Base-by-base conservation (phyloP, 2,888 invertebrate species). In the Branchellion lobata region DNA sequence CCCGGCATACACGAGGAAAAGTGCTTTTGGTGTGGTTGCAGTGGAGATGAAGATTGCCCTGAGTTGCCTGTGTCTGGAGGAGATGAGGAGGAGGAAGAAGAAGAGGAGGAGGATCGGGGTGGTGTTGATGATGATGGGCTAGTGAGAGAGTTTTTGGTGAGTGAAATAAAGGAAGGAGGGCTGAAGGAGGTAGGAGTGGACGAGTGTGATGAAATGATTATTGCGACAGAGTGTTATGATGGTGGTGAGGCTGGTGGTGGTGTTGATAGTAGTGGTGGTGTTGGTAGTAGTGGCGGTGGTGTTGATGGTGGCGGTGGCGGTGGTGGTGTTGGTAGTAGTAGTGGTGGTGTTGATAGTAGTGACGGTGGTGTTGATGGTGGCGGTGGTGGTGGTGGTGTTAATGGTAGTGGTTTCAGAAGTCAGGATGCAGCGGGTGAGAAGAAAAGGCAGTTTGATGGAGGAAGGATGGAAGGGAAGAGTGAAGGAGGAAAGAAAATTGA, bases 21-120 rank as follows among this genome's bases (percentile, higher is more conserved):
- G 24, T 57, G 61, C 61, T 57, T 57, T 57, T 57, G 61, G 61
- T 57, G 61, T 57, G 61, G 61, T n/a, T 18, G 61, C 21, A n/a
- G 14, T 57, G 61, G n/a, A 14, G 61, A 57, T 18, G 61, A 57
- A 5, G 61, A 57, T 57, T 5, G 21, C 5, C 11, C 11, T n/a
- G n/a, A n/a, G n/a, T n/a, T n/a, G n/a, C n/a, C n/a, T n/a, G n/a
- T n/a, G n/a, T n/a, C n/a, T 24, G 61, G 21, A 18, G 61, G 21
- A 14, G 61, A 57, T 24, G 24, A 57, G 3, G 61, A 57, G 5
- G 61, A 57, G 14, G 40, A 40, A 8, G 40, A 14, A 8, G 40
- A 14, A 8, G 61, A n/a, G 21, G 61, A 57, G 61, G 61, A 57
- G 8, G 61, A 57, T 18, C 11, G 21, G 3, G 61, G 61, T 24